These are phyloP conservation scores for Mycteria americana DNA, from an alignment of 2,797 vertebrate species.

Conservation along the genomic window DNA sequence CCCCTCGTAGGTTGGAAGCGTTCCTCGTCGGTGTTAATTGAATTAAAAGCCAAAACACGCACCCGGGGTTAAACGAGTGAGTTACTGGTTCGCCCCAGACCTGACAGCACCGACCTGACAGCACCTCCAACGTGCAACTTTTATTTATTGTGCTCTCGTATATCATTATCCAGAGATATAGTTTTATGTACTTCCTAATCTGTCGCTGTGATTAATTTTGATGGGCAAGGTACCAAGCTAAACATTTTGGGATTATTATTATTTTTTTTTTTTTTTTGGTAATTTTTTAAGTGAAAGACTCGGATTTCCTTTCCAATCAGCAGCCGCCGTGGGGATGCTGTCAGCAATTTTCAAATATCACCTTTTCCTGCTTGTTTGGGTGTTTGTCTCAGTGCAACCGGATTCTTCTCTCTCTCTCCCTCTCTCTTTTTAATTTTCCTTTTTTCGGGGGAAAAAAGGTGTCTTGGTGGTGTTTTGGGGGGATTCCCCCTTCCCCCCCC, in stretches of 20 bases:
- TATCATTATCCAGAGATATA: conserved; percentile 75
- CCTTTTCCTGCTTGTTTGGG: not conserved
- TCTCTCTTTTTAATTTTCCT: too few species aligned
- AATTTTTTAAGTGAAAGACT: not conserved
- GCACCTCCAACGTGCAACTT: conserved; percentile 62
- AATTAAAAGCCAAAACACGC: conserved; percentile 57
- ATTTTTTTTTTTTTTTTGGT: not conserved
- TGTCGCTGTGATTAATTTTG: conserved; percentile 77
- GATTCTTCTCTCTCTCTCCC: not conserved
- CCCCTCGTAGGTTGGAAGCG: not conserved
- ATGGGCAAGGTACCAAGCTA: conserved; percentile 73
- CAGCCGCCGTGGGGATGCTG: not conserved
- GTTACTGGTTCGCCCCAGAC: conserved; percentile 46
- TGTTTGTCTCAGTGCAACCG: not conserved
- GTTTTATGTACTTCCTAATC: conserved; percentile 77
- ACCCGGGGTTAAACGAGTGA: conserved; percentile 50
- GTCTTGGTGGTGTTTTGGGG: not conserved
- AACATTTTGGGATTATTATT: conserved; percentile 66
- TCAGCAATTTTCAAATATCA: not conserved
- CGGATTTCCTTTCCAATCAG: not conserved
- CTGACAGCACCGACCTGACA: conserved; percentile 63
- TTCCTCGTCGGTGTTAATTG: conserved; percentile 36
- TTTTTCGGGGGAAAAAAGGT: not conserved
- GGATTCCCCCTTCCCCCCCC: not conserved
- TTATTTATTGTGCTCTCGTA: conserved; percentile 76